These are phyloP conservation scores for Noctua janthe DNA, from an alignment of 2,888 invertebrate species.

Conservation along the genomic window DNA sequence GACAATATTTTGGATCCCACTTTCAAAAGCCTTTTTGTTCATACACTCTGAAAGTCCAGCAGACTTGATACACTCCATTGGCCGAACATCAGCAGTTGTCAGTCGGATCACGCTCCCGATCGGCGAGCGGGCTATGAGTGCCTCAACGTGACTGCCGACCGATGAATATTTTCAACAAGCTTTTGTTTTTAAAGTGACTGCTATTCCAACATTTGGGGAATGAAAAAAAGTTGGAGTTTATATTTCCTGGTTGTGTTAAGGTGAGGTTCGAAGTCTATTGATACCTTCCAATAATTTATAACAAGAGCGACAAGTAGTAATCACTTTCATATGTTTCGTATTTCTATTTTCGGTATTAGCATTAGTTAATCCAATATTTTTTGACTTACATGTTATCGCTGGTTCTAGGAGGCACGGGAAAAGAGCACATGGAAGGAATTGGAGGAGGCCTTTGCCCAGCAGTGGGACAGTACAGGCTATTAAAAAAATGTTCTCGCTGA, in stretches of 20 bases:
- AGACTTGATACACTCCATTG: conserved; percentile 37
- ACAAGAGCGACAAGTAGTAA: too few relatives aligned
- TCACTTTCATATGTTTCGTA: too few relatives aligned
- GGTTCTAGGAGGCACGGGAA: too few relatives aligned
- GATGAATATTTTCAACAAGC: conserved; percentile 75
- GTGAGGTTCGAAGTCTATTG: not conserved
- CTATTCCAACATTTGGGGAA: conserved; percentile 34
- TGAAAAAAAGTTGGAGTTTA: conserved; percentile 16
- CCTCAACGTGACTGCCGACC: conserved; percentile 73
- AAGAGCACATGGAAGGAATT: too few relatives aligned
- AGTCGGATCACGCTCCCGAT: conserved; percentile 77
- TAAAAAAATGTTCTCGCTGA: not conserved
- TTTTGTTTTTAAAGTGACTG: conserved; percentile 72
- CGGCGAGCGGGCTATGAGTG: conserved; percentile 77
- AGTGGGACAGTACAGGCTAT: too few relatives aligned
- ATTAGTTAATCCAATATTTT: not conserved
- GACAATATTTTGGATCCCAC: not conserved
- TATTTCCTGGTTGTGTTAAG: conserved; percentile 3
- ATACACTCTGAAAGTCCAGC: not conserved
- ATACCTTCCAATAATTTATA: not conserved
- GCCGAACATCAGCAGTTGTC: conserved; percentile 50
- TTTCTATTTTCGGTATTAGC: not conserved
- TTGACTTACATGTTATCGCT: not conserved
- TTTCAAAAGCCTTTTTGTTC: not conserved
- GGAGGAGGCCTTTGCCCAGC: too few relatives aligned